Evolutionary conservation across 2,113 vertebrate species (phyloP).

Genomic region (Melanocharis versteri): DNA sequence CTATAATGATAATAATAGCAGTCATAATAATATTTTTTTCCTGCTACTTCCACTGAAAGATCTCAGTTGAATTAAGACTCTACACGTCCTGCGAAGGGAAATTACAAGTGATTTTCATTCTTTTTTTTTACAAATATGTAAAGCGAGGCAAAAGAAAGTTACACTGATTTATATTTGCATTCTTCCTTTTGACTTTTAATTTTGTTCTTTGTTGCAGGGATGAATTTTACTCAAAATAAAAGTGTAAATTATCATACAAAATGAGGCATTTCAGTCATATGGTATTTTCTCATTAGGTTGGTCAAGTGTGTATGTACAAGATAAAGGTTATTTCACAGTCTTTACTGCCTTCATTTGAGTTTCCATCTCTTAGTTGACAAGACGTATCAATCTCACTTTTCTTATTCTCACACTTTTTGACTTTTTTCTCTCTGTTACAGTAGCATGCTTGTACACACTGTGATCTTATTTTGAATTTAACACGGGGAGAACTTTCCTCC

Average conservation of each 20-base stretch:
- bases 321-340: neutral
- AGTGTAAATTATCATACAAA: neutral
- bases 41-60: neutral
- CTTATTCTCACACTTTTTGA: neutral
- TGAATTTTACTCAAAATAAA: neutral
- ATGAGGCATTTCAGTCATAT: neutral
- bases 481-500: accelerated
- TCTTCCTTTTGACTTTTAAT: neutral
- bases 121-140: neutral
- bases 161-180: neutral
- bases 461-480: neutral
- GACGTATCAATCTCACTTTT: neutral
- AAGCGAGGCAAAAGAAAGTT: neutral
- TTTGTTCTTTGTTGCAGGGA: neutral
- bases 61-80: neutral
- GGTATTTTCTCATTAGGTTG: neutral
- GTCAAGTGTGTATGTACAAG: neutral
- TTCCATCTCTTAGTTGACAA: neutral
- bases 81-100: neutral
- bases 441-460: neutral
- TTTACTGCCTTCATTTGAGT: neutral
- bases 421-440: neutral
- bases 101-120: neutral
- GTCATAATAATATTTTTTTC: neutral
- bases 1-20: neutral